These are phyloP conservation scores for Orthonyx spaldingii DNA, from an alignment of 2,113 vertebrate species.

Conservation along the genomic window DNA sequence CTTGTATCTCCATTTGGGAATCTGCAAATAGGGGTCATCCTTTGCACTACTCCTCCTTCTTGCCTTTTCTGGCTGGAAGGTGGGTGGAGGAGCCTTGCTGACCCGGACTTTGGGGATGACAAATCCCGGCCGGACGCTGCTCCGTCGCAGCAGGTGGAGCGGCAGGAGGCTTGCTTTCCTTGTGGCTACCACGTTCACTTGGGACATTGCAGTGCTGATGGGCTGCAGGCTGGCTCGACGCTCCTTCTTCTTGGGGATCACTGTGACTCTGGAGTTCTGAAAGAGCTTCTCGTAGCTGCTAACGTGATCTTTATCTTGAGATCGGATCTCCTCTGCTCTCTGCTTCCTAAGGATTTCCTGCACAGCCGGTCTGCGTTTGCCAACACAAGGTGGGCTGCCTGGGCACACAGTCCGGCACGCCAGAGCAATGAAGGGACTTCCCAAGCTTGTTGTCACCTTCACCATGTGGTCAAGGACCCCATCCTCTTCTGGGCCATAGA, in stretches of 20 bases:
- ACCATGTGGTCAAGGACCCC: slow-evolving; percentile 94
- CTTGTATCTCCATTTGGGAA: slow-evolving; percentile 96
- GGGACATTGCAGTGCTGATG: neutral
- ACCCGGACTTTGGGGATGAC: slow-evolving; percentile 87
- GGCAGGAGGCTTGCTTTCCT: slow-evolving; percentile 85
- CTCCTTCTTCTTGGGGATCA: slow-evolving; percentile 71
- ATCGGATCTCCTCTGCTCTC: slow-evolving; percentile 61
- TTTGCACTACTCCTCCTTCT: slow-evolving; percentile 73
- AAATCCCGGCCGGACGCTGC: slow-evolving; percentile 86
- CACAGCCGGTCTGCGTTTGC: slow-evolving; percentile 82
- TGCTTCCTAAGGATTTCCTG: slow-evolving; percentile 84
- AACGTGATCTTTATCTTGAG: slow-evolving; percentile 56
- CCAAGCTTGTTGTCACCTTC: slow-evolving; percentile 83
- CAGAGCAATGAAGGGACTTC: slow-evolving; percentile 83
- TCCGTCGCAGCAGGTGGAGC: slow-evolving; percentile 78
- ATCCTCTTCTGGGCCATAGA: slow-evolving; percentile 78
- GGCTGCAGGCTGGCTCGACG: slow-evolving; percentile 77
- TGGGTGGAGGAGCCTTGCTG: slow-evolving; percentile 82
- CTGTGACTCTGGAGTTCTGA: slow-evolving; percentile 73
- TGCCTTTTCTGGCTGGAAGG: slow-evolving; percentile 79
- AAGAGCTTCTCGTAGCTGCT: slow-evolving; percentile 71
- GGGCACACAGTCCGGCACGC: slow-evolving; percentile 88
- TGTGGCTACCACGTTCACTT: neutral
- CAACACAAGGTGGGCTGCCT: slow-evolving; percentile 82
- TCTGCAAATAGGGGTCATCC: slow-evolving; percentile 82